These are phyloP conservation scores for Incurvaria masculella DNA, from an alignment of 2,888 invertebrate genomes.

Conservation along the genomic window DNA sequence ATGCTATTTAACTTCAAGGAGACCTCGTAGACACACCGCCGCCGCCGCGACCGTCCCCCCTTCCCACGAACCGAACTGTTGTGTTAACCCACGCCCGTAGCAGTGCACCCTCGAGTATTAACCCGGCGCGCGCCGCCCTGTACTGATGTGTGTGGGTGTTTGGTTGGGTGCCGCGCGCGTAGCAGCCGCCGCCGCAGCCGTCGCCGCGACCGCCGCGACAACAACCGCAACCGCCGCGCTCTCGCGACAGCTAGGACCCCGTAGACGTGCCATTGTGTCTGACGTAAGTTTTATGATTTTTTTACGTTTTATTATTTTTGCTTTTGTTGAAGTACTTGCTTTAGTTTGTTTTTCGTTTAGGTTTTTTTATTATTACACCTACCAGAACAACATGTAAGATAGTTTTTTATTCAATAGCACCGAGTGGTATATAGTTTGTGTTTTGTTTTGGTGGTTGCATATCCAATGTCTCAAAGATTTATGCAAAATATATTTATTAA, in stretches of 20 bases:
- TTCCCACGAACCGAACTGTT: too few relatives aligned
- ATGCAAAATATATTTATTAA: too few relatives aligned
- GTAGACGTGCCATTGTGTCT: constrained; percentile 51
- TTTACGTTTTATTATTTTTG: constrained; percentile 21
- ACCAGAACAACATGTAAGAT: too few relatives aligned
- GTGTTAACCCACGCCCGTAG: too few relatives aligned
- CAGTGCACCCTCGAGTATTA: too few relatives aligned
- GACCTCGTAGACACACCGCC: constrained; percentile 23
- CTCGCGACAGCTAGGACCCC: constrained; percentile 12
- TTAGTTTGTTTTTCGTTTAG: constrained; percentile 2
- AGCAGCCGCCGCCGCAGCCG: too few relatives aligned
- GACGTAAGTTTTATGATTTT: constrained; percentile 44
- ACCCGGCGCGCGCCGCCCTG: constrained; percentile 12
- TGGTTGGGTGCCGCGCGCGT: constrained; percentile 19
- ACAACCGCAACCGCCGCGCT: too few relatives aligned
- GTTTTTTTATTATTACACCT: constrained; percentile 11
- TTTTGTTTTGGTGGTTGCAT: constrained; percentile 2
- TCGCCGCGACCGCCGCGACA: constrained; percentile 19
- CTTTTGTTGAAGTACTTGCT: constrained; percentile 12
- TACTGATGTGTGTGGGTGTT: constrained; percentile 24
- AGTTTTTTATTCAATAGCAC: constrained; percentile 4
- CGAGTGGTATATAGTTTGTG: not conserved
- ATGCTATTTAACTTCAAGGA: constrained; percentile 63
- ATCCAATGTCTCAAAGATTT: too few relatives aligned
- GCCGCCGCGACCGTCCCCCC: too few relatives aligned